phyloP scores from a whole-genome alignment of 2,113 vertebrate genomes.

The Gadus macrocephalus region DNA sequence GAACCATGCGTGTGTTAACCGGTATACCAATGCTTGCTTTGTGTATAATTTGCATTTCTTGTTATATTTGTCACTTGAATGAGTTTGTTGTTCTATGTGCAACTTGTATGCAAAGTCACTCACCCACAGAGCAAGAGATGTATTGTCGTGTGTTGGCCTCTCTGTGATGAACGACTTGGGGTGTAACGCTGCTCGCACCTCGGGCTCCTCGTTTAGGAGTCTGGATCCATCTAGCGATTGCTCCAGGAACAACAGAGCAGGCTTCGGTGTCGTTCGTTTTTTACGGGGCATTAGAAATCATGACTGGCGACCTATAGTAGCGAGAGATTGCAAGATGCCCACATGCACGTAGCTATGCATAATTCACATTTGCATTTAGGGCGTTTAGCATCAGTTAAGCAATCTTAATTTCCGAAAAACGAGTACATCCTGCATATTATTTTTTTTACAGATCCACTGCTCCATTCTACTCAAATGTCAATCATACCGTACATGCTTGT shows the following conservation, averaged over 20 bases:
- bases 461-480: neutral
- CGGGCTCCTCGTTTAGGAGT: constrained; percentile 60
- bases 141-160: constrained; percentile 38
- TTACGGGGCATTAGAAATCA: constrained; percentile 82
- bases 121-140: constrained; percentile 59
- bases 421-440: too few relatives aligned
- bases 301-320: constrained; percentile 26
- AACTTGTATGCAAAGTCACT: too few relatives aligned
- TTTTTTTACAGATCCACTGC: too few relatives aligned
- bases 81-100: too few relatives aligned
- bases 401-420: too few relatives aligned
- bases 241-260: constrained; percentile 79
- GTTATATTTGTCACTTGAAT: too few relatives aligned
- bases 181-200: constrained; percentile 53
- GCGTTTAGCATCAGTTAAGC: too few relatives aligned
- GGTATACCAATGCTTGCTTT: neutral
- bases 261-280: constrained; percentile 68
- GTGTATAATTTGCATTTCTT: too few relatives aligned
- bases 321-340: neutral
- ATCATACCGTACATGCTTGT: constrained; percentile 18
- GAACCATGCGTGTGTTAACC: neutral
- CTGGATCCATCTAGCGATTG: constrained; percentile 68
- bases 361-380: too few relatives aligned
- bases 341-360: neutral
- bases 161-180: constrained; percentile 73